Base-by-base conservation (phyloP, 2,888 invertebrate genomes). In the Hermaeophaga mercurialis region DNA sequence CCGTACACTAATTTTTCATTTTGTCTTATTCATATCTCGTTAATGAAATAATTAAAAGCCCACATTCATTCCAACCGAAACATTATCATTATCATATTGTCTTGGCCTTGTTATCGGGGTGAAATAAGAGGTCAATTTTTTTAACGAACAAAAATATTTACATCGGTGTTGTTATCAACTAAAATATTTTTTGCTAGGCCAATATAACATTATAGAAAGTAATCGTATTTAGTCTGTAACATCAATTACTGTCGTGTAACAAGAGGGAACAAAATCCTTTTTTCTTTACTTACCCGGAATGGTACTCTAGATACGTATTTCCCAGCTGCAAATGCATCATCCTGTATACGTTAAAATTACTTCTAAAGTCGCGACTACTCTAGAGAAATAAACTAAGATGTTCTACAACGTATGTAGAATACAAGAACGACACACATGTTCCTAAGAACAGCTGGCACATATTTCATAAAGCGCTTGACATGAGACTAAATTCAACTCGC, bases 351-450 rank as follows among this genome's bases (percentile, higher is more conserved):
- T 6, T 36, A 39, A 61, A 46, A 61, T 61, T 58, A 61, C 47
- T 56, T 61, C 48, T 18, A 50, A 43, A 38, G 39, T 44, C 28
- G 61, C 22, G 58, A 6, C 11, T 2, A 47, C 52, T 54, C 48
- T 33, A 14, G 52, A 65, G 59, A 62, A 62, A 61, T 62, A 63
- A 66, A 65, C 62, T 63, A 61, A 65, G 63, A 64, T 55, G 63
- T n/a, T 66, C 61, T 15, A 56, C 47, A 44, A 55, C 56, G 54
- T 54, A 62, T 62, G 62, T 62, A 63, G 62, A 61, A 61, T 57
- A 56, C 49, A 54, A 26, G 47, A 49, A 53, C 56, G 59, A 57
- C 59, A 59, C 61, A 61, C 56, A 56, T 54, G 28, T 52, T 53
- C 36, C 54, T 56, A 54, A 60, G 45, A 60, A 61, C 61, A 61